Percentiles rank a stretch among this genome's conserved stretches.
phyloP scores from a whole-genome alignment of 2,113 vertebrate genomes.

The Sciurus niger region DNA sequence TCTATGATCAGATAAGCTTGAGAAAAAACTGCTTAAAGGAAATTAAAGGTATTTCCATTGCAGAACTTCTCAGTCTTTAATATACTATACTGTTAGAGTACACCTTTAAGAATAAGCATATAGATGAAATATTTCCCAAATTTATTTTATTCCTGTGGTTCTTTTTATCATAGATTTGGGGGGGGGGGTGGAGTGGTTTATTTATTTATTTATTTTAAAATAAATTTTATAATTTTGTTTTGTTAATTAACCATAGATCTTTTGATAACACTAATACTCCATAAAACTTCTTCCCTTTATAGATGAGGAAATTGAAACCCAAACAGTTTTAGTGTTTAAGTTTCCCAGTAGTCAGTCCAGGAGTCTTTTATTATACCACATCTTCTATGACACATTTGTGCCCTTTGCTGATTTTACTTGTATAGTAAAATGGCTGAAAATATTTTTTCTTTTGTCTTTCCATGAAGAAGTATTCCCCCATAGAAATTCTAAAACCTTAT shows the following conservation, averaged over 20 bases:
- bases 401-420: conserved; percentile 29
- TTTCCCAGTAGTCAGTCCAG: not conserved
- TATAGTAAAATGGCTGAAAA: not conserved
- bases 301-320: conserved; percentile 1
- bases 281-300: not conserved
- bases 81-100: not conserved
- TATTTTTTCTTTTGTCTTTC: conserved; percentile 34
- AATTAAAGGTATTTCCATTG: conserved; percentile 32
- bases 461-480: conserved; percentile 31
- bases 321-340: not conserved
- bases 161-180: not conserved
- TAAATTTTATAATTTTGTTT: too few species aligned
- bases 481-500: not conserved
- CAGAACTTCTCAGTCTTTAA: conserved; percentile 32
- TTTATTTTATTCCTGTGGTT: not conserved
- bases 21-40: not conserved
- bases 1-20: not conserved
- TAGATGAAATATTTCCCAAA: conserved; percentile 20
- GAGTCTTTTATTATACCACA: not conserved
- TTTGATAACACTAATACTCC: conserved; percentile 1
- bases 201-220: too few species aligned
- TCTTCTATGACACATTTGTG: not conserved
- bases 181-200: too few species aligned
- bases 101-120: not conserved
- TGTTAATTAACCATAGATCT: not conserved